A percentile compares a stretch with the other conserved stretches of the same genome.
phyloP scores from a whole-genome alignment of 2,113 vertebrate genomes.

The Blennius ocellaris region DNA sequence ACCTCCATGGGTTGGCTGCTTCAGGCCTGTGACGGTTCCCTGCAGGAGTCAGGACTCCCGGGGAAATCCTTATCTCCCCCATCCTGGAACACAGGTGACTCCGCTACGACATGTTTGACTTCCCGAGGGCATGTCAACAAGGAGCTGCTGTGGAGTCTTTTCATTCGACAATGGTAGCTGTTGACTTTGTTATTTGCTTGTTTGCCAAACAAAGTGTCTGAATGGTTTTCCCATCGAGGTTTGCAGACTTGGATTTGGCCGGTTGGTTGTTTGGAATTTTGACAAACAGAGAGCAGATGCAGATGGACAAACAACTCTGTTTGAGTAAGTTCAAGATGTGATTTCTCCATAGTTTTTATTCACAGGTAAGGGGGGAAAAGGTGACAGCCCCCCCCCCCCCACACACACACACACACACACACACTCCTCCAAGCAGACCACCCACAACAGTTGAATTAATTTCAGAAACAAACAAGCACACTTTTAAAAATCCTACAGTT shows the following conservation, averaged over 20 bases:
- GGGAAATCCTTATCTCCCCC: slow-evolving; percentile 41
- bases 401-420: no score
- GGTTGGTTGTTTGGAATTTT: neutral
- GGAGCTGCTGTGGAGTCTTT: slow-evolving; percentile 29
- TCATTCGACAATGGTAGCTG: slow-evolving; percentile 27
- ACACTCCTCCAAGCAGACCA: no score
- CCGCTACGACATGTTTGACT: slow-evolving; percentile 41
- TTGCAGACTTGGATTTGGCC: neutral
- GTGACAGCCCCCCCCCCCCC: no score
- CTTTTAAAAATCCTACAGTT: no score
- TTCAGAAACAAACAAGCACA: no score
- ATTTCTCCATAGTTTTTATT: no score
- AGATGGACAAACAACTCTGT: no score
- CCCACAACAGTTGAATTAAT: no score
- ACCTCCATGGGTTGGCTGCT: no score
- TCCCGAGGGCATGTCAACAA: slow-evolving; percentile 56
- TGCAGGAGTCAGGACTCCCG: slow-evolving; percentile 19
- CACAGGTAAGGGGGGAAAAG: no score
- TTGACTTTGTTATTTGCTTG: slow-evolving; percentile 21
- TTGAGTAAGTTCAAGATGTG: no score
- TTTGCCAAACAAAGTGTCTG: slow-evolving; percentile 12
- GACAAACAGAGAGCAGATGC: no score
- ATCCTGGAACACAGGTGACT: slow-evolving; percentile 24
- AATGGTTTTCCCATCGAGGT: slow-evolving; percentile 22
- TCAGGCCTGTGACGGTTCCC: neutral